Percentiles rank a stretch among this genome's conserved stretches.
These are phyloP conservation scores for Pegoplata infirma DNA, from an alignment of 2,888 invertebrate genomes.

Conservation along the genomic window DNA sequence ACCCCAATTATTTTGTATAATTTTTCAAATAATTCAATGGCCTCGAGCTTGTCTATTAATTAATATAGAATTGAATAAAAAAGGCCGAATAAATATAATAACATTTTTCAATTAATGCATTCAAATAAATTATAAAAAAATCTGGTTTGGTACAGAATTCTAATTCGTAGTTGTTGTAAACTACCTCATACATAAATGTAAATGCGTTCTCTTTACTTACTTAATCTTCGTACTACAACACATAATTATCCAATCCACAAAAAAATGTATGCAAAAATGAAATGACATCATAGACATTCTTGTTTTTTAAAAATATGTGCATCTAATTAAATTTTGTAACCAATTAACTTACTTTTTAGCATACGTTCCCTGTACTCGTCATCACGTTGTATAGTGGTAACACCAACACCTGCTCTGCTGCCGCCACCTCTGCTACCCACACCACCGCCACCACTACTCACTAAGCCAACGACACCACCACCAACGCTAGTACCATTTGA, in stretches of 20 bases:
- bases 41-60: too few relatives aligned
- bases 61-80: too few relatives aligned
- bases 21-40: too few relatives aligned
- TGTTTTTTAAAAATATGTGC: constrained; percentile 7
- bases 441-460: constrained; percentile 67
- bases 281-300: not conserved
- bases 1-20: too few relatives aligned
- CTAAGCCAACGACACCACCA: constrained; percentile 59
- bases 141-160: too few relatives aligned
- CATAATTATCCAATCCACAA: constrained; percentile 12
- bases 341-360: constrained; percentile 75
- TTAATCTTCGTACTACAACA: constrained; percentile 57
- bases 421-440: constrained; percentile 68
- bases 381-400: constrained; percentile 74
- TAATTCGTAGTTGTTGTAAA: too few relatives aligned
- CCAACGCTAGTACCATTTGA: constrained; percentile 67
- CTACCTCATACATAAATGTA: too few relatives aligned
- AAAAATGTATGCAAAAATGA: not conserved
- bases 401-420: constrained; percentile 66
- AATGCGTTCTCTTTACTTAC: constrained; percentile 37
- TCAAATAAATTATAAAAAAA: too few relatives aligned
- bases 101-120: too few relatives aligned
- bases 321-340: constrained; percentile 45
- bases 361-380: constrained; percentile 78
- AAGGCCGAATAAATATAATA: too few relatives aligned